Base-by-base conservation (phyloP, 2,797 vertebrate genomes). In the Rhinoraja longicauda region DNA sequence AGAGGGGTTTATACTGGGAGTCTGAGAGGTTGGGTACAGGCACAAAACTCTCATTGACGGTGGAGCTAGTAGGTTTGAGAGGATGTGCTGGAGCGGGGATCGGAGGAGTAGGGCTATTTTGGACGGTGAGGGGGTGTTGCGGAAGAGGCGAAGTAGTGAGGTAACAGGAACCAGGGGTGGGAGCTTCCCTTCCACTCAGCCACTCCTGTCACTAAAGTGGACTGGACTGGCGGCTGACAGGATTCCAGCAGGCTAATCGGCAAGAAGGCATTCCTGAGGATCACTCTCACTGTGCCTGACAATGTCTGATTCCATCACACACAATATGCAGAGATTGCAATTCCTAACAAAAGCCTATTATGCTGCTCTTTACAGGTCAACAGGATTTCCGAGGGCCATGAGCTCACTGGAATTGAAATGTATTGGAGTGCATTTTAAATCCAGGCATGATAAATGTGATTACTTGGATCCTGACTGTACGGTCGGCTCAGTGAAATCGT, bases 351-450 rank as follows among this genome's bases (percentile, higher is more conserved):
- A 94, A 95, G 94, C 94, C 93, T 90, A 93, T 94, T 95, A 94
- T 95, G 93, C 94, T 95, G 94, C 94, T 95, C 95, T 95, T 94
- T 94, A 15, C 95, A 95, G 95, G 95, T 95, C 95, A 94, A 94
- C 94, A 94, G 94, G 95, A 94, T 94, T 94, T 94, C 94, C 93
- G 93, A 81, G 93, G 93, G 93, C 94, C 93, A 78, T 94, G 94
- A 94, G 93, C 94, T 95, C 93, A 92, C 76, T 91, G 93, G 93
- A 73, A 53, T n/a, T 73, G 90, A 73, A 92, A 92, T 92, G 39
- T 92, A 70, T 92, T 32, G 29, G 57, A 84, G 94, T 93, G 94
- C 93, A 93, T 91, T 93, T 93, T 94, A 93, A 95, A 93, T 93
- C 94, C 94, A 95, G 94, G 95, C 94, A 93, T 95, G 93, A 94